Evolutionary conservation across 1,140 invertebrate genomes (phyloP).

Genomic region (Leptopilina boulardi): DNA sequence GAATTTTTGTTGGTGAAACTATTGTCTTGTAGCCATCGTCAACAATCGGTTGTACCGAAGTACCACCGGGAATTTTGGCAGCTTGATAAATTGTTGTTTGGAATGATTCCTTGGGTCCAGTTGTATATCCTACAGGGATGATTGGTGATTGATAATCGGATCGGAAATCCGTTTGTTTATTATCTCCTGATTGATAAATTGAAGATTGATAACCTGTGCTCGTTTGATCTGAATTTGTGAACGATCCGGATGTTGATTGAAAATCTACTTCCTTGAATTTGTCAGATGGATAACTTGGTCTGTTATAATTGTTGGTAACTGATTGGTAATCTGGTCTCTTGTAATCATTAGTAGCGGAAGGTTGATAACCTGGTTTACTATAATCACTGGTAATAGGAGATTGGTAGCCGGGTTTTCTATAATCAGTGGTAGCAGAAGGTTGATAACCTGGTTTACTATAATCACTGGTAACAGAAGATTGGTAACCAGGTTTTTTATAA

Average conservation of each 20-base stretch:
- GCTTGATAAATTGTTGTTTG: constrained; percentile 58
- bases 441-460: not conserved
- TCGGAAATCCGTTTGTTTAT: constrained; percentile 36
- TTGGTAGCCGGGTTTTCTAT: not conserved
- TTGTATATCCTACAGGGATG: constrained; percentile 59
- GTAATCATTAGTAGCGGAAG: not conserved
- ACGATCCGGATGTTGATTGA: not conserved
- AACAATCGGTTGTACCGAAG: constrained; percentile 57
- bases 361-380: not conserved
- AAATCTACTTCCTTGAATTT: not conserved
- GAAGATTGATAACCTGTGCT: not conserved
- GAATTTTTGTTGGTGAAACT: constrained; percentile 51
- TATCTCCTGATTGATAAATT: constrained; percentile 22
- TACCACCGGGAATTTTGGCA: constrained; percentile 53
- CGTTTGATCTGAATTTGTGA: not conserved
- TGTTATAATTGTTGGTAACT: not conserved
- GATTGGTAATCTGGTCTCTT: not conserved
- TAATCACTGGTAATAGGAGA: not conserved
- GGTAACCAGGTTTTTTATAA: not conserved
- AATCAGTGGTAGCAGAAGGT: not conserved
- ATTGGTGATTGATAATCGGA: constrained; percentile 40
- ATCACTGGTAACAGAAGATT: not conserved
- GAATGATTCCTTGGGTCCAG: constrained; percentile 56
- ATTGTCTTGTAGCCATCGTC: constrained; percentile 59
- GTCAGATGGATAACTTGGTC: not conserved